phyloP scores from a whole-genome alignment of 2,797 vertebrate genomes.

The Hippocampus kuda region DNA sequence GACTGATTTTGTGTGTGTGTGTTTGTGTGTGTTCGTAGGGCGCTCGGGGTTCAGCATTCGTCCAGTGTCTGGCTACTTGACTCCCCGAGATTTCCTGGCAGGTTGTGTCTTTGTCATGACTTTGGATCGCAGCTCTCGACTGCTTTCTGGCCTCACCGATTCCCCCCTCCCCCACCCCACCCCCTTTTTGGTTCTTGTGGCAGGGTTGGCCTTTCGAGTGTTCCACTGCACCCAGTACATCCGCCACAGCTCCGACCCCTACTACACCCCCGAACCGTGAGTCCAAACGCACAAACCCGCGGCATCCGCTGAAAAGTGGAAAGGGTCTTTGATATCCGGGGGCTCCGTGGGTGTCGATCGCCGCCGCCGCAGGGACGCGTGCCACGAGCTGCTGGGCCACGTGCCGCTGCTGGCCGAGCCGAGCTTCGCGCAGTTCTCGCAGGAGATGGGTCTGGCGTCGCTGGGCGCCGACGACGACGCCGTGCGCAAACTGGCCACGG shows the following conservation, averaged over 20 bases:
- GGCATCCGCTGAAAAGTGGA: too few relatives aligned
- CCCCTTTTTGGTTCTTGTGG: slow-evolving; percentile 40
- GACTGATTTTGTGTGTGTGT: too few relatives aligned
- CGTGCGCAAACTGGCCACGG: slow-evolving; percentile 79
- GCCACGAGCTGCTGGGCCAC: slow-evolving; percentile 83
- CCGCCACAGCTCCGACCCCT: slow-evolving; percentile 83
- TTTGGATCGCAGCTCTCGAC: background rate
- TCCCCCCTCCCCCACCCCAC: accelerated
- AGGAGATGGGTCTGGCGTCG: slow-evolving; percentile 83
- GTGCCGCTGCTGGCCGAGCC: slow-evolving; percentile 84
- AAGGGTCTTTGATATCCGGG: background rate
- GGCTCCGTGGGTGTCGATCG: too few relatives aligned
- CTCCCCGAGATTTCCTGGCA: slow-evolving; percentile 86
- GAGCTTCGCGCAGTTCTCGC: slow-evolving; percentile 87
- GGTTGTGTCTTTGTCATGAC: slow-evolving; percentile 83
- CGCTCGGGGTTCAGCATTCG: slow-evolving; percentile 82
- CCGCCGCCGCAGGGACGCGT: slow-evolving; percentile 70
- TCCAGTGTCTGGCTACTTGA: slow-evolving; percentile 86
- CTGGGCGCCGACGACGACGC: slow-evolving; percentile 81
- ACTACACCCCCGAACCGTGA: slow-evolving; percentile 91
- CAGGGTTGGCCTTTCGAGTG: slow-evolving; percentile 88
- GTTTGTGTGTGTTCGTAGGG: slow-evolving; percentile 59
- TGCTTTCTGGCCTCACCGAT: background rate
- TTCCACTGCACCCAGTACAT: slow-evolving; percentile 95
- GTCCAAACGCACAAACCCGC: slow-evolving; percentile 13